Percentiles rank a stretch among this genome's conserved stretches.
These are phyloP conservation scores for Stegostoma tigrinum DNA, from an alignment of 2,113 vertebrate genomes.

Conservation along the genomic window DNA sequence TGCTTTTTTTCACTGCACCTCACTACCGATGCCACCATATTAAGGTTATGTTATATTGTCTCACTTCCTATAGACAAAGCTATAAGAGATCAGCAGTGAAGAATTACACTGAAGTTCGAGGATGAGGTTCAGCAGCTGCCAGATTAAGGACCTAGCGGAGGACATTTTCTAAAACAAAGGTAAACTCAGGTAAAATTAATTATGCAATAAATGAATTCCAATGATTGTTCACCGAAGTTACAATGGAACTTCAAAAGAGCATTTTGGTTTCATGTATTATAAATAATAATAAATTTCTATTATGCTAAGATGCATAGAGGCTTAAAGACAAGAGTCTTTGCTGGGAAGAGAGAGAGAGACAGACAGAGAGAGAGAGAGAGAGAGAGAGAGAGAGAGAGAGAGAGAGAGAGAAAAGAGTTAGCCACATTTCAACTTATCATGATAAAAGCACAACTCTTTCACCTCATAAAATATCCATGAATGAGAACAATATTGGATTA, in stretches of 20 bases:
- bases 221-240: neutral
- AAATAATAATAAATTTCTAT: neutral
- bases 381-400: too few relatives aligned
- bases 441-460: neutral
- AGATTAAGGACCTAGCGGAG: too few relatives aligned
- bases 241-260: neutral
- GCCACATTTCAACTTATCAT: neutral
- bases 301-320: neutral
- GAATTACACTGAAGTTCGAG: neutral
- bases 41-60: neutral
- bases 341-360: neutral
- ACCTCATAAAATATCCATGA: slow-evolving; percentile 3
- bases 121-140: neutral
- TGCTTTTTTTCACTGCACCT: neutral
- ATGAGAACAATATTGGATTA: neutral
- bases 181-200: neutral
- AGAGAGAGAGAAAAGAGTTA: too few relatives aligned
- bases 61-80: neutral
- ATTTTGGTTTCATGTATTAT: neutral
- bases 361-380: too few relatives aligned
- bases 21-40: neutral
- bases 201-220: neutral
- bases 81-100: neutral
- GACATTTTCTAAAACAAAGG: neutral
- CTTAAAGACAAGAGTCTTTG: neutral